A percentile compares a stretch with the other conserved stretches of the same genome.
Evolutionary conservation across 1,140 invertebrate genomes (phyloP).

Genomic region (Semibalanus balanoides): DNA sequence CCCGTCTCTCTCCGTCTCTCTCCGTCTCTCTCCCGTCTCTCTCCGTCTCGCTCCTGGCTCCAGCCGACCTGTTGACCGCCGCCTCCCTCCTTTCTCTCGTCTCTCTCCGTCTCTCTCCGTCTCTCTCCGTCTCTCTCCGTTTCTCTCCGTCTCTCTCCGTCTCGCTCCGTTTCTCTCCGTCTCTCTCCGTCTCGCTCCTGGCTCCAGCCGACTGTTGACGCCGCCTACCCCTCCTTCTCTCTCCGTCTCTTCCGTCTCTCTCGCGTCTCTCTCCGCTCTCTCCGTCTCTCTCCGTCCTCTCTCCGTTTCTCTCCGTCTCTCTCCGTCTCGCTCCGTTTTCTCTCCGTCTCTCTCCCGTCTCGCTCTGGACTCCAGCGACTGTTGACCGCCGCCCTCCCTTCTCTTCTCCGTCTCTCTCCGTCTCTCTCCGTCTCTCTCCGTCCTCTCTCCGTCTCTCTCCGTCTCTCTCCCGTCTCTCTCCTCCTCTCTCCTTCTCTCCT

Average conservation of each 20-base stretch:
- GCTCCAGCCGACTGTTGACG: too few relatives aligned
- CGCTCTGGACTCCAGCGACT: not conserved
- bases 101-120: slow-evolving; percentile 4
- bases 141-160: slow-evolving; percentile 1
- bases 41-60: too few relatives aligned
- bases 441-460: not conserved
- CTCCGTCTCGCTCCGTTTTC: too few relatives aligned
- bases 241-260: too few relatives aligned
- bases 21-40: not conserved
- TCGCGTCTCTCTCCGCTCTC: not conserved
- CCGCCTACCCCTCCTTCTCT: not conserved
- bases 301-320: too few relatives aligned
- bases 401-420: not conserved
- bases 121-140: slow-evolving; percentile 3
- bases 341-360: not conserved
- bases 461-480: not conserved
- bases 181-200: too few relatives aligned
- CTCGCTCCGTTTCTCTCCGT: not conserved
- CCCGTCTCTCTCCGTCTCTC: too few relatives aligned
- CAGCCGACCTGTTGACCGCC: too few relatives aligned
- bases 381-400: too few relatives aligned
- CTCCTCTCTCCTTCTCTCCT: not conserved
- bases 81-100: not conserved
- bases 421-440: not conserved
- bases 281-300: not conserved